Evolutionary conservation across 2,888 invertebrate genomes (phyloP).

Genomic region (Zele albiditarsus): DNA sequence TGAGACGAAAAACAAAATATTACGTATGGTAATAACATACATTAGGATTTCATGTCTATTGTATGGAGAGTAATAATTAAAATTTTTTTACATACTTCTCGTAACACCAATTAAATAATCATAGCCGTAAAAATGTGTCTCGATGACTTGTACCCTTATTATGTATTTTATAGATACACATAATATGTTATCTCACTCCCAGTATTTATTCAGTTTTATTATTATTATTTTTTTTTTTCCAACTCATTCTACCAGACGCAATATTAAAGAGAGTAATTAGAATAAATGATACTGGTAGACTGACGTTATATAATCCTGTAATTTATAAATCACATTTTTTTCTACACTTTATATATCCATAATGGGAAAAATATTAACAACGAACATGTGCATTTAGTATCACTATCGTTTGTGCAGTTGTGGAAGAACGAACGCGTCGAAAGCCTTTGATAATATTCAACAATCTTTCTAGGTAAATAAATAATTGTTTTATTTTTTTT

Average conservation of each 20-base stretch:
- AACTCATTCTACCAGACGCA: neutral
- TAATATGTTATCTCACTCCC: neutral
- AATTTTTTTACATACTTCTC: neutral
- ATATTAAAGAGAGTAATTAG: neutral
- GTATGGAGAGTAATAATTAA: too few relatives aligned
- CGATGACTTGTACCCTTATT: neutral
- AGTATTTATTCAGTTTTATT: neutral
- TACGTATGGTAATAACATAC: neutral
- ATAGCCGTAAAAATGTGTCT: neutral
- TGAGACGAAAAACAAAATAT: too few relatives aligned
- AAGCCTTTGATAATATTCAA: neutral
- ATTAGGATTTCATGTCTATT: neutral
- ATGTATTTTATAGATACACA: neutral
- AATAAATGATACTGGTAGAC: neutral
- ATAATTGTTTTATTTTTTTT: neutral
- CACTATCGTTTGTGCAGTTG: neutral
- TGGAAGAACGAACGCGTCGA: neutral
- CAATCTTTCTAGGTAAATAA: neutral
- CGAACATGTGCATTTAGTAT: neutral
- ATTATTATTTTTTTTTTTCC: neutral
- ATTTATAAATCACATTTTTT: neutral
- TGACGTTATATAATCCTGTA: neutral
- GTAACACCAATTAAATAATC: neutral
- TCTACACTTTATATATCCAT: neutral
- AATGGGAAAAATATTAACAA: neutral